Conservation (phyloP, 2,113 vertebrate genomes). For the Sturnira hondurensis region DNA sequence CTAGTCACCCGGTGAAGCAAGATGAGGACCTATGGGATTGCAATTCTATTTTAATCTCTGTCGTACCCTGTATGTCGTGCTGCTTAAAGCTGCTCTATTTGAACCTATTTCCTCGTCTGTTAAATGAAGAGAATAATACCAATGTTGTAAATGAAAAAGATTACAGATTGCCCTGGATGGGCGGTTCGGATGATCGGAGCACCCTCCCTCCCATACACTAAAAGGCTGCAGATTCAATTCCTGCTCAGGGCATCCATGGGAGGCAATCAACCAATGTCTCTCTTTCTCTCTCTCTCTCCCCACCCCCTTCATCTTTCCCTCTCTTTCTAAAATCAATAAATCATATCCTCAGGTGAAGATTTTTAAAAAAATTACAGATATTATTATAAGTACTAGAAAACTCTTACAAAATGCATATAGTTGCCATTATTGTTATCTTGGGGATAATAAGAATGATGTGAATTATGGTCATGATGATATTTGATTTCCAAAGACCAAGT, state of each 20-base stretch:
- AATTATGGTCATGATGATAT: not conserved
- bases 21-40: not conserved
- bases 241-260: too few species aligned
- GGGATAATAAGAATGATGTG: not conserved
- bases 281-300: too few species aligned
- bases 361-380: not conserved
- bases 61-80: not conserved
- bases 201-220: too few species aligned
- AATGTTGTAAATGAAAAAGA: not conserved
- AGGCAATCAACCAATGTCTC: too few species aligned
- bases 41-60: not conserved
- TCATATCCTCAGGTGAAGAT: too few species aligned
- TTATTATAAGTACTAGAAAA: not conserved
- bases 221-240: too few species aligned
- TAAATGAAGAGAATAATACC: not conserved
- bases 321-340: too few species aligned
- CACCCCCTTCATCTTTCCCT: too few species aligned
- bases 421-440: not conserved
- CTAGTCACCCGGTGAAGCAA: not conserved
- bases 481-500: not conserved
- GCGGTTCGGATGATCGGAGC: too few species aligned
- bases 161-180: not conserved
- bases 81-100: not conserved
- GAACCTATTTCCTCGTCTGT: not conserved
- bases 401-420: not conserved